Base-by-base conservation (phyloP, 1,140 invertebrate species). In the Drosophila lowei region DNA sequence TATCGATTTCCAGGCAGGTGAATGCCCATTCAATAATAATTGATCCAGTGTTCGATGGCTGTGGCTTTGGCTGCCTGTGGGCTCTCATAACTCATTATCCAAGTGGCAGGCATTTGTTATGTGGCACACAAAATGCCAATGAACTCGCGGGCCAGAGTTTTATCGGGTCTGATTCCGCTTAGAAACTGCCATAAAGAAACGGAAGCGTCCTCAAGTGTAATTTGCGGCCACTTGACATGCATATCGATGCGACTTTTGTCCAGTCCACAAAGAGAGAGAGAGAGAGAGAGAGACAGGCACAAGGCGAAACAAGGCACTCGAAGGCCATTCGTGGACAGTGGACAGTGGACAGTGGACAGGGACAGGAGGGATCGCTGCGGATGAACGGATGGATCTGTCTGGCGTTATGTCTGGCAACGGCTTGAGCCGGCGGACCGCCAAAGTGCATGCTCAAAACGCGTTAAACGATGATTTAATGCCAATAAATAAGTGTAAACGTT, bases 401-500 rank as follows among this genome's bases (percentile, higher is more conserved):
- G 38, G 46, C 34, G 46, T 18, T 28, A 7, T 30, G 2, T 8
- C 7, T 30, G 56, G 52, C 34, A 34, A 2, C 28, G 8, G 6
- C 28, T 30, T 30, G 28, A 30, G 28, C 28, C 68, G 15, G 50
- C 47, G 58, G 60, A 76, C 53, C 65, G 53, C 49, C 71, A 67
- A 75, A 72, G 86, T 86, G 86, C 86, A 90, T 90, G 86, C 79
- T 86, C 64, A 54, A 77, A 74, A 63, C 86, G 86, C 86, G 86
- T 90, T 90, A 90, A 90, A 86, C 86, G 86, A 90, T 90, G 86
- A 90, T 90, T 90, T 90, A 90, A 85, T 90, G 86, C 86, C 86
- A 90, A 90, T 90, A 90, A 90, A 90, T 90, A 90, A 90, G 86
- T 90, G 86, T 90, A 90, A 90, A 90, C 86, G 86, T 90, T 90